Evolutionary conservation across 2,888 invertebrate genomes (phyloP).

Genomic region (Cephalotes varians): DNA sequence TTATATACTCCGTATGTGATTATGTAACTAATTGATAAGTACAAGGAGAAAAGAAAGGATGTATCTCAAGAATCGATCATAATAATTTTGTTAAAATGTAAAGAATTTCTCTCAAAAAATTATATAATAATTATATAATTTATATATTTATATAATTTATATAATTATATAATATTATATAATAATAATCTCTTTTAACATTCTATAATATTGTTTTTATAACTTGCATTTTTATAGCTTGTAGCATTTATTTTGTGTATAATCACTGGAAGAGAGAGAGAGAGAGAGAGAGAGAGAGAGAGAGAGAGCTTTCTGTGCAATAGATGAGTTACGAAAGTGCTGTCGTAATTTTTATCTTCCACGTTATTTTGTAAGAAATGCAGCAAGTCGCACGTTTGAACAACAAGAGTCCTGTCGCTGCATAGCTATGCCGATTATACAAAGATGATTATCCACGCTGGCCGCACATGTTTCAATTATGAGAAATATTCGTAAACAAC

Average conservation of each 20-base stretch:
- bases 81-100: neutral
- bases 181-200: neutral
- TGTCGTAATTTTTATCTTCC: slow-evolving; percentile 10
- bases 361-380: slow-evolving; percentile 25
- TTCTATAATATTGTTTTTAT: neutral
- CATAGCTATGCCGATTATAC: slow-evolving; percentile 37
- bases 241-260: neutral
- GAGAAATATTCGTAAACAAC: slow-evolving; percentile 45
- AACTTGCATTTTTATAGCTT: neutral
- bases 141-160: too few relatives aligned
- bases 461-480: slow-evolving; percentile 36
- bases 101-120: neutral
- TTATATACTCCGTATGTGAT: neutral
- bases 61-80: neutral
- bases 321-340: neutral
- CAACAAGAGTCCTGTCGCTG: slow-evolving; percentile 14
- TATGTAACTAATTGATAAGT: neutral
- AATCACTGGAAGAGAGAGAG: too few relatives aligned
- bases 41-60: too few relatives aligned
- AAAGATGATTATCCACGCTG: slow-evolving; percentile 48
- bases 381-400: slow-evolving; percentile 1
- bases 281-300: too few relatives aligned
- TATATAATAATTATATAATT: too few relatives aligned
- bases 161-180: too few relatives aligned
- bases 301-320: neutral